Conservation (phyloP, 1,140 invertebrate genomes). For the Antheraea pernyi region DNA sequence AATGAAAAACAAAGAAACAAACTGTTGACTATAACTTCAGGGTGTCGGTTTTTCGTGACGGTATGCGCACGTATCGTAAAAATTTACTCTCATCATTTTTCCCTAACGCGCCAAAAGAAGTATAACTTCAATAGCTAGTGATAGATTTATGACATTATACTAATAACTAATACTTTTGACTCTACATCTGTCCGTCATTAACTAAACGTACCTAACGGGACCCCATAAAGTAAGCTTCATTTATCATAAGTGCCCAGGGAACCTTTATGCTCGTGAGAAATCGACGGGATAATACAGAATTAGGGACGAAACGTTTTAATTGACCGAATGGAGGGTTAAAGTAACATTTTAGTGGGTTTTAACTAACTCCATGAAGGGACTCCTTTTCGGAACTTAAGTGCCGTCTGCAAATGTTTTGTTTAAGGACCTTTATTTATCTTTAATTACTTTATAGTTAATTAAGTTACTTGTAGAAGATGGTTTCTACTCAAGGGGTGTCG, state of each 20-base stretch:
- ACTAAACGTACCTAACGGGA: background rate
- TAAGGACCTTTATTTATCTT: background rate
- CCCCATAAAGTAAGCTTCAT: slow-evolving; percentile 15
- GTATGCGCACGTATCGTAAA: too few relatives aligned
- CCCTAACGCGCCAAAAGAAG: too few relatives aligned
- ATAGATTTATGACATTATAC: too few relatives aligned
- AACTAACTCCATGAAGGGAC: slow-evolving; percentile 7
- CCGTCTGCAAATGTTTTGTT: background rate
- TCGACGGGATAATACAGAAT: slow-evolving; percentile 21
- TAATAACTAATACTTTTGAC: background rate
- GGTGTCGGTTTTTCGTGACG: too few relatives aligned
- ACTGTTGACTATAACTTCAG: too few relatives aligned
- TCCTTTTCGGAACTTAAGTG: background rate
- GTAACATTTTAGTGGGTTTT: slow-evolving; percentile 12
- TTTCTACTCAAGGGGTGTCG: too few relatives aligned
- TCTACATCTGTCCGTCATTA: background rate
- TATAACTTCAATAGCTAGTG: too few relatives aligned
- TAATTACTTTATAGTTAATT: background rate
- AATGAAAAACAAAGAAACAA: too few relatives aligned
- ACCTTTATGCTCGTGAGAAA: slow-evolving; percentile 14
- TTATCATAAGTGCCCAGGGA: slow-evolving; percentile 16
- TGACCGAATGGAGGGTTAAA: slow-evolving; percentile 16
- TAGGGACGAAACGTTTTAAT: slow-evolving; percentile 21
- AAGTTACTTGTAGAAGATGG: too few relatives aligned
- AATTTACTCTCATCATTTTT: too few relatives aligned